Conservation (phyloP, 2,113 vertebrate genomes). For the Malurus elegans region DNA sequence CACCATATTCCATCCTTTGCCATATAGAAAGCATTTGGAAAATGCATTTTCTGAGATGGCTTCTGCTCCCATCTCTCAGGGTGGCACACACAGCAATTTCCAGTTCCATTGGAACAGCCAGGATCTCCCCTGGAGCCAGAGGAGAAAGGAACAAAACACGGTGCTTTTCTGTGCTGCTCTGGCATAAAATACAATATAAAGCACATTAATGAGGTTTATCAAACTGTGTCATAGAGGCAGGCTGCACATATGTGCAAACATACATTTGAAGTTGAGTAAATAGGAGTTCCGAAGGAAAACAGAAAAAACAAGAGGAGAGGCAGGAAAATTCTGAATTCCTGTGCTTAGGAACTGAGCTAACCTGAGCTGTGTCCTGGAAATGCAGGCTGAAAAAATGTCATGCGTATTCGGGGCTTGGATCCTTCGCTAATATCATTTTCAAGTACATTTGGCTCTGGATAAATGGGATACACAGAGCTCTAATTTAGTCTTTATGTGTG, state of each 20-base stretch:
- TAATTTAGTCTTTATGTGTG: background rate
- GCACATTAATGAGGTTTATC: background rate
- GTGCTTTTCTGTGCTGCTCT: too few species aligned
- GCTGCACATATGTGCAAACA: background rate
- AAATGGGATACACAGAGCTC: background rate
- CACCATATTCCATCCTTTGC: background rate
- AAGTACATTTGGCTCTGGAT: slow-evolving; percentile 2
- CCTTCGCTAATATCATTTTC: background rate
- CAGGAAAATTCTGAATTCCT: background rate
- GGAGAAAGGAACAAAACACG: background rate
- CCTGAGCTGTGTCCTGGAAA: background rate
- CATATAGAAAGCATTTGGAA: background rate
- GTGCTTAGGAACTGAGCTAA: background rate
- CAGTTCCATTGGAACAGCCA: background rate
- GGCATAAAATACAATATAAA: background rate
- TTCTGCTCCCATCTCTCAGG: background rate
- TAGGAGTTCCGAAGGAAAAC: background rate
- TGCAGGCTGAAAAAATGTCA: background rate
- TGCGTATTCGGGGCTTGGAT: background rate
- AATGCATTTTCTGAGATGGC: background rate
- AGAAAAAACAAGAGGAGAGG: background rate
- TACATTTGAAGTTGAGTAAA: background rate
- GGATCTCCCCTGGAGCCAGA: accelerated
- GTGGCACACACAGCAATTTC: background rate
- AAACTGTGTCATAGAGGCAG: background rate